phyloP scores from a whole-genome alignment of 2,888 invertebrate species.

The Scaptomyza tumidula region DNA sequence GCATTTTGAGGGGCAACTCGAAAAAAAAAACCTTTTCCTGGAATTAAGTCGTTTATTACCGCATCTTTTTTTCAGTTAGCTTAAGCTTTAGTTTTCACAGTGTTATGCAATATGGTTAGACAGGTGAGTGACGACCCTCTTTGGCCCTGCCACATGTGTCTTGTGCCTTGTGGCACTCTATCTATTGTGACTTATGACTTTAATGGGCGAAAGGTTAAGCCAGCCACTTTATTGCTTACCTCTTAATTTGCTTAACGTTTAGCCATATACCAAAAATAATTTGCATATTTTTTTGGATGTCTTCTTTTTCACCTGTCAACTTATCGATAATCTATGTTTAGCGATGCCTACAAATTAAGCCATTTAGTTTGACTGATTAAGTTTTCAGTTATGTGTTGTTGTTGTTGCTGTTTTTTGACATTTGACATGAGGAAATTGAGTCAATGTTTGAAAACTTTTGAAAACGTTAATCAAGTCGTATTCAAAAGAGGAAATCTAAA shows the following conservation, averaged over 20 bases:
- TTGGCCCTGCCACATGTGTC: constrained; percentile 3
- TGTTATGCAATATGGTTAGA: constrained; percentile 41
- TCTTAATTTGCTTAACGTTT: constrained; percentile 19
- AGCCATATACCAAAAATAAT: constrained; percentile 13
- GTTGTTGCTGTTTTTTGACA: background rate
- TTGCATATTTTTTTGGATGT: constrained; percentile 40
- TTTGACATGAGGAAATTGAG: background rate
- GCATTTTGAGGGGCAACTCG: constrained; percentile 12
- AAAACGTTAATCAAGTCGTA: too few species aligned
- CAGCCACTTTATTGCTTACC: constrained; percentile 33
- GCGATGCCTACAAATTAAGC: constrained; percentile 22
- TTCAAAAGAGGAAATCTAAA: background rate
- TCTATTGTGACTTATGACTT: constrained; percentile 29
- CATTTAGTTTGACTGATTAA: constrained; percentile 26
- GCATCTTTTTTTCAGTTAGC: constrained; percentile 27
- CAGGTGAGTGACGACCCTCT: constrained; percentile 38
- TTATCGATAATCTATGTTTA: constrained; percentile 19
- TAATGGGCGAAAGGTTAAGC: constrained; percentile 48
- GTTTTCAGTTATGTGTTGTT: background rate
- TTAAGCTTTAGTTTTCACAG: constrained; percentile 22
- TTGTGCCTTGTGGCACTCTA: constrained; percentile 14
- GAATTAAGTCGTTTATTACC: constrained; percentile 62
- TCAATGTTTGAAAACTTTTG: background rate
- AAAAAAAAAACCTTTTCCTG: constrained; percentile 44
- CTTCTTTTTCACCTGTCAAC: constrained; percentile 16